phyloP scores from a whole-genome alignment of 1,140 invertebrate genomes.

The Thaumatotibia leucotreta region DNA sequence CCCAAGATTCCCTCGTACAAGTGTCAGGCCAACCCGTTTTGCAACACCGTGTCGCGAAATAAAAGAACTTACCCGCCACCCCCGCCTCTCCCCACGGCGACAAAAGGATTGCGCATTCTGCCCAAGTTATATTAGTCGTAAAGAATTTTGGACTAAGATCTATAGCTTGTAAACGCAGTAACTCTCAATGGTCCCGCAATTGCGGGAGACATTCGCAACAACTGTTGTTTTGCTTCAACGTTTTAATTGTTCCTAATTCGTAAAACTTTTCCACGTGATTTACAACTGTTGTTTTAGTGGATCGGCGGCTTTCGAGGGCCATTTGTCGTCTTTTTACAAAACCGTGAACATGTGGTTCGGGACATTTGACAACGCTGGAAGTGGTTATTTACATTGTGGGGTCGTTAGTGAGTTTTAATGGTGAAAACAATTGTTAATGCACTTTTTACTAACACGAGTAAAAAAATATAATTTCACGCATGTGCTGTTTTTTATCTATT shows the following conservation, averaged over 20 bases:
- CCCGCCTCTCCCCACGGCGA: constrained; percentile 36
- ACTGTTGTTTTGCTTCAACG: constrained; percentile 71
- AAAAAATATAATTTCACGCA: not conserved
- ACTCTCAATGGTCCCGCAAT: constrained; percentile 69
- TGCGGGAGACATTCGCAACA: constrained; percentile 70
- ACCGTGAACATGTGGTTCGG: constrained; percentile 42
- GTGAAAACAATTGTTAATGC: constrained; percentile 25
- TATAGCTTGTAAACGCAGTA: constrained; percentile 69
- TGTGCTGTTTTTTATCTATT: not conserved
- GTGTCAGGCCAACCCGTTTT: constrained; percentile 72
- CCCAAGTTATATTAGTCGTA: constrained; percentile 70
- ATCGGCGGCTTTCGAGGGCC: constrained; percentile 38
- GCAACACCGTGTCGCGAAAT: constrained; percentile 72
- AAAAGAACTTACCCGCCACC: constrained; percentile 65
- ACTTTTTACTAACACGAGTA: not conserved
- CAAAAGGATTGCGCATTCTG: constrained; percentile 67
- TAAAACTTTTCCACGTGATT: constrained; percentile 68
- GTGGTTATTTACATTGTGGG: constrained; percentile 45
- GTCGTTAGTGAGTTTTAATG: constrained; percentile 39
- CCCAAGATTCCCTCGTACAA: constrained; percentile 57
- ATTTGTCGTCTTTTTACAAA: constrained; percentile 26
- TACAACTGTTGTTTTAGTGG: constrained; percentile 56
- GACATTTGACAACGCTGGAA: constrained; percentile 27
- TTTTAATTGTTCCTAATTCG: constrained; percentile 76
- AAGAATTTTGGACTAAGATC: constrained; percentile 72